phyloP scores from a whole-genome alignment of 2,888 invertebrate species.

The Tinea trinotella region DNA sequence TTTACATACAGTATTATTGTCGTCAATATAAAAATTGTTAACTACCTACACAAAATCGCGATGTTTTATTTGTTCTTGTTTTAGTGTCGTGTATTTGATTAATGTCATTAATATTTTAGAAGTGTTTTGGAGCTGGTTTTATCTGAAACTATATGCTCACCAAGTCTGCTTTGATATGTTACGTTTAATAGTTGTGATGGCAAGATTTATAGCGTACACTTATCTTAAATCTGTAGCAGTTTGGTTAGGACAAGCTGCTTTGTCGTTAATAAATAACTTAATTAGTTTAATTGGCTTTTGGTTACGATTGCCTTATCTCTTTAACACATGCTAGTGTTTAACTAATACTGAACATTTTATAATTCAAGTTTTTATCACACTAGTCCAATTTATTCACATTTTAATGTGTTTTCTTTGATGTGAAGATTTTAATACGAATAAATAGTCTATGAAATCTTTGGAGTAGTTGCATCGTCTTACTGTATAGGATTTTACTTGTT shows the following conservation, averaged over 20 bases:
- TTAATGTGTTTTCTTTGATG: no score
- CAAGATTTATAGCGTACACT: conserved; percentile 15
- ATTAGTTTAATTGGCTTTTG: conserved; percentile 42
- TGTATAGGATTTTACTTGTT: no score
- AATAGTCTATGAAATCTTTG: no score
- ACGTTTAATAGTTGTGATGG: conserved; percentile 18
- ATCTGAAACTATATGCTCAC: neutral
- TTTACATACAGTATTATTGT: neutral
- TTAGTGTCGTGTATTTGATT: neutral
- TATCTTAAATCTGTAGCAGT: conserved; percentile 20
- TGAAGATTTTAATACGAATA: no score
- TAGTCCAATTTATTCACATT: no score
- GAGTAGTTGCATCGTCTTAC: no score
- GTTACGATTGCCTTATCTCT: conserved; percentile 16
- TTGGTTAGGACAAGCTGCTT: conserved; percentile 14
- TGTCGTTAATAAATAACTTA: conserved; percentile 39
- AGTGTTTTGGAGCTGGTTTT: neutral
- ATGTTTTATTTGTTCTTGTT: neutral
- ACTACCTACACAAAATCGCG: neutral
- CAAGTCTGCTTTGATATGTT: neutral
- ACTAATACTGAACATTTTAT: conserved; percentile 10
- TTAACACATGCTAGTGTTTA: conserved; percentile 18
- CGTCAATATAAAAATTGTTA: neutral
- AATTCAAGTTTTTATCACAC: neutral
- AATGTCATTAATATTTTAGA: neutral